Conservation (phyloP, 2,797 vertebrate species). For the Enteromius afrohamiltoni region DNA sequence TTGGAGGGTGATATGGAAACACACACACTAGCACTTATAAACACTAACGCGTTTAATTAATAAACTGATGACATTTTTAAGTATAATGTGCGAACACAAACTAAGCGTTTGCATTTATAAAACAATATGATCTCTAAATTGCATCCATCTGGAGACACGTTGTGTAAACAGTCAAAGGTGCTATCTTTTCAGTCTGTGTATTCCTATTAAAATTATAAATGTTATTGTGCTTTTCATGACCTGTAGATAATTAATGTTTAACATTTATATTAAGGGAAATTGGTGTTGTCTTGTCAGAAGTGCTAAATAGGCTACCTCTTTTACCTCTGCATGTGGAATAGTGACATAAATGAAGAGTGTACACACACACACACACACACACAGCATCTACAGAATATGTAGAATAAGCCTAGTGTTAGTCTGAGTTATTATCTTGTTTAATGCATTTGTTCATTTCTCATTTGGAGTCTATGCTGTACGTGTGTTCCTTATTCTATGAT, state of each 20-base stretch:
- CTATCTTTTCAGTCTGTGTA: not conserved
- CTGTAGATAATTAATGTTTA: conserved; percentile 3
- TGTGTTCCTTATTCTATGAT: not conserved
- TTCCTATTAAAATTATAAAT: not conserved
- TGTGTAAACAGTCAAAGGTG: not conserved
- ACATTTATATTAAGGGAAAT: not conserved
- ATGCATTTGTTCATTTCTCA: not conserved
- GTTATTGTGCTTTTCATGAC: not conserved
- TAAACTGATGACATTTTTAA: conserved; percentile 6
- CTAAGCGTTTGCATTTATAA: not conserved
- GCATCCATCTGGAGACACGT: not conserved
- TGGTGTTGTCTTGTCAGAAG: not conserved
- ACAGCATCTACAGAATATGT: not conserved
- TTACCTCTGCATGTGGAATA: conserved; percentile 30
- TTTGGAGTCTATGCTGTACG: not conserved
- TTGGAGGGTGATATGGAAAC: conserved; percentile 18
- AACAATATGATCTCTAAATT: not conserved
- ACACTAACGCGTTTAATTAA: conserved; percentile 13
- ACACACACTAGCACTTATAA: not conserved
- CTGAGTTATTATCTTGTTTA: not conserved
- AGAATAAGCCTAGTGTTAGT: not conserved
- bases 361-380: conserved; percentile 27
- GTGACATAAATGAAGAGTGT: conserved; percentile 1
- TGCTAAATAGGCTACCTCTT: not conserved
- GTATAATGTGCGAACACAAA: not conserved